Evolutionary conservation across 1,140 invertebrate species (phyloP), one percentile per base, ranked within the genome.

Genomic region (Phymorhynchus buccinoides): DNA sequence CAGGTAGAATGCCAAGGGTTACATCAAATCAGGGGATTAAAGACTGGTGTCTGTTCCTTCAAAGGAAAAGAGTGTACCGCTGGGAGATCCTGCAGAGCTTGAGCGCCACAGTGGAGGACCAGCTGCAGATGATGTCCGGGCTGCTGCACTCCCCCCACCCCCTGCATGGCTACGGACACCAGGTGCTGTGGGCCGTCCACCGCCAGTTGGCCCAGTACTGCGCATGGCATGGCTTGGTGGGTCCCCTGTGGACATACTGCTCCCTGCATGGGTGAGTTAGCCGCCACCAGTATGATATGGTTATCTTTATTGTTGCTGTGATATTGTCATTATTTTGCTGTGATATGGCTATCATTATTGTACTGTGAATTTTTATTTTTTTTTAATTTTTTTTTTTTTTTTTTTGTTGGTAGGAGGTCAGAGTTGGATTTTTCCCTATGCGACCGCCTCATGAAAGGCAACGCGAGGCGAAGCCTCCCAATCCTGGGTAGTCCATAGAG

Each of bases 201-300:
- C 27, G 35, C 14, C 52, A 88, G 35, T 89, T 91, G 80, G 83
- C 91, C 18, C 52, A 85, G 3, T 88, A 89, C 84, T 91, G 89
- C 86, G 85, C 89, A 39, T 78, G 82, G 22, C 71, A 89, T 37
- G 88, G 89, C 30, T 85, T 92, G 7, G 87, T 86, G 1, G 56
- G 87, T 75, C 87, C 91, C 32, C 78, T 92, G 16, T 92, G 90
- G 91, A 84, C 84, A 41, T 93, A 93, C 83, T 90, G 89, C 73
- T 41, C 62, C 18, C 75, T 84, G 27, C 89, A 91, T 83, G 85
- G 86, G 91, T 92, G 86, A 80, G 81, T n/a, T 35, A 12, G 44
- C 7, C 18, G 44, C 7, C 6, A 6, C 6, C 7, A 9, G 44
- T 48, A 18, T 48, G 44, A 18, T 48, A 7, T 68, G 32, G 22